A percentile compares a stretch with the other conserved stretches of the same genome.
These are phyloP conservation scores for Dermolepida albohirtum DNA, from an alignment of 2,888 invertebrate genomes.

Conservation along the genomic window DNA sequence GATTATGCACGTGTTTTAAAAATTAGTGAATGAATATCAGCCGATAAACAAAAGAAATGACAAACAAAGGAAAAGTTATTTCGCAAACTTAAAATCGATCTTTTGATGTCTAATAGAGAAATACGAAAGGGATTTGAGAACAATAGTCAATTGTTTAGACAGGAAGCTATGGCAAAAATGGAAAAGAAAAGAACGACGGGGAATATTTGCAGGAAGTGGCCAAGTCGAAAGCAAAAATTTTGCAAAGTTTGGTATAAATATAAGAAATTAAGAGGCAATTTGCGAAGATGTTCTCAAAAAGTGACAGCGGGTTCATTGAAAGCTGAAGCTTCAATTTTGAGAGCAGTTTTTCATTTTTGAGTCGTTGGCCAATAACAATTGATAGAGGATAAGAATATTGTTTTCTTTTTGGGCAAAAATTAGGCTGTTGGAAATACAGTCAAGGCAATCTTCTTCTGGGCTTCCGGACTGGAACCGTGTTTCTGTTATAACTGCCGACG, in stretches of 20 bases:
- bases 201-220: constrained; percentile 55
- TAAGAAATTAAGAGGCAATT: constrained; percentile 54
- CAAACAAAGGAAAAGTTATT: constrained; percentile 51
- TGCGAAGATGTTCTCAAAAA: constrained; percentile 37
- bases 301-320: constrained; percentile 9
- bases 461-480: no score
- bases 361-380: constrained; percentile 51
- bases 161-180: constrained; percentile 49
- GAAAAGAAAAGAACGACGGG: constrained; percentile 52
- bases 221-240: constrained; percentile 54
- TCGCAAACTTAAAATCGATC: constrained; percentile 57
- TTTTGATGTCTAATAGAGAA: constrained; percentile 57
- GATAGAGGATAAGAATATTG: constrained; percentile 12
- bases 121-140: constrained; percentile 57
- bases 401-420: no score
- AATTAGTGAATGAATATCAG: constrained; percentile 56
- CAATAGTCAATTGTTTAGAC: constrained; percentile 55
- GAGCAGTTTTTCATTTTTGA: no score
- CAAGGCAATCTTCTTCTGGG: no score
- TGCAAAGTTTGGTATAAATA: constrained; percentile 54
- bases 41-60: constrained; percentile 52
- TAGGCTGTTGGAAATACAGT: no score
- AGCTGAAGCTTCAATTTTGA: constrained; percentile 47
- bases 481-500: no score
- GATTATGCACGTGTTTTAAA: constrained; percentile 58